Percentiles rank a stretch among this genome's conserved stretches.
Evolutionary conservation across 2,888 invertebrate species (phyloP).

Genomic region (Rotaria macrura): DNA sequence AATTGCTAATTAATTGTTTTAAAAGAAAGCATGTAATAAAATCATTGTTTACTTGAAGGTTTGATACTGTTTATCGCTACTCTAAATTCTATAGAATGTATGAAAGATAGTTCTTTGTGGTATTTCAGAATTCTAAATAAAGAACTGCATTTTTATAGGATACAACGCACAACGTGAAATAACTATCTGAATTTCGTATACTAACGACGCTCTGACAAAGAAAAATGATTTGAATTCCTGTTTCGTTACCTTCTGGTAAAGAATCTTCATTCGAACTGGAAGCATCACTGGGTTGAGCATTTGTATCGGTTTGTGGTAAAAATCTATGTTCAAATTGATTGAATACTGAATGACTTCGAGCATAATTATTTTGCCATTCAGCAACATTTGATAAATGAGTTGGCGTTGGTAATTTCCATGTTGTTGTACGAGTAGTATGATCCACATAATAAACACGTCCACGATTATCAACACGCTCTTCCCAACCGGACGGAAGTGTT

Average conservation of each 20-base stretch:
- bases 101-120: no score
- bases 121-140: no score
- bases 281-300: background rate
- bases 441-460: slow-evolving; percentile 94
- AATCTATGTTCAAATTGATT: slow-evolving; percentile 23
- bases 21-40: no score
- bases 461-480: slow-evolving; percentile 87
- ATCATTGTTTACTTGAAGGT: no score
- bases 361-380: slow-evolving; percentile 30
- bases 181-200: no score
- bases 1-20: no score
- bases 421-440: slow-evolving; percentile 82
- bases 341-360: slow-evolving; percentile 18
- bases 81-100: no score
- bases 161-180: no score
- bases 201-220: no score
- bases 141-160: no score
- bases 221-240: background rate
- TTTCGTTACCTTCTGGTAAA: background rate
- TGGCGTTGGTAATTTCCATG: slow-evolving; percentile 71
- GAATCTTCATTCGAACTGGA: background rate
- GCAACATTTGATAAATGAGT: slow-evolving; percentile 25
- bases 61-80: no score
- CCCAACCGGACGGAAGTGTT: slow-evolving; percentile 64
- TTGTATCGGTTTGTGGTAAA: background rate